Evolutionary conservation across 2,797 vertebrate genomes (phyloP).

Genomic region (Dromococcyx pavoninus): DNA sequence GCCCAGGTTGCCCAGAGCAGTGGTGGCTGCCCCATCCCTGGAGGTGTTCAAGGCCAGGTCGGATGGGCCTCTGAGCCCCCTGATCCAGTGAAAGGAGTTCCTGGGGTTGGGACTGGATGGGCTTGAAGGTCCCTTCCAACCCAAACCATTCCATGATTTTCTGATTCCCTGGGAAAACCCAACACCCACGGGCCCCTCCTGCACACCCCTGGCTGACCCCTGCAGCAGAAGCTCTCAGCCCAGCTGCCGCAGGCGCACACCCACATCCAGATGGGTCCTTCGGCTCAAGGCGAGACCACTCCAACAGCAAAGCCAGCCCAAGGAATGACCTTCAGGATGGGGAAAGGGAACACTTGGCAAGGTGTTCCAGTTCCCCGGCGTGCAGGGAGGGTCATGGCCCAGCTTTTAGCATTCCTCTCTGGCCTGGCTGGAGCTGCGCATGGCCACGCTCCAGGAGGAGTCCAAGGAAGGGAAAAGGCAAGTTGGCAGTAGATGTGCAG

Average conservation of each 20-base stretch:
- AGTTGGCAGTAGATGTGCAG: neutral
- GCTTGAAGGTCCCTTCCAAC: too few relatives aligned
- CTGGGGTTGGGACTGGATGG: too few relatives aligned
- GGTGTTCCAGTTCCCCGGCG: neutral
- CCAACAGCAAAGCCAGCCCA: fast-evolving
- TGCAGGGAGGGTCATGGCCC: neutral
- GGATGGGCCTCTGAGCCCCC: too few relatives aligned
- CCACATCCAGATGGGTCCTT: neutral
- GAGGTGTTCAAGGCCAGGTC: too few relatives aligned
- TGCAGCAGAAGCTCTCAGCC: neutral
- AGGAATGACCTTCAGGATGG: neutral
- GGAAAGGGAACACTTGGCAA: neutral
- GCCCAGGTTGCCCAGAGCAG: too few relatives aligned
- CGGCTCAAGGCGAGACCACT: neutral
- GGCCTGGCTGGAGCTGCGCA: neutral
- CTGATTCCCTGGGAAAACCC: neutral
- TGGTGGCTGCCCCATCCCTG: too few relatives aligned
- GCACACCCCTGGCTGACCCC: neutral
- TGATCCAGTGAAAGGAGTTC: too few relatives aligned
- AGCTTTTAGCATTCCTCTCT: neutral
- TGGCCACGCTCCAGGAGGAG: neutral
- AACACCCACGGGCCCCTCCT: fast-evolving
- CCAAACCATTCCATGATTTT: too few relatives aligned
- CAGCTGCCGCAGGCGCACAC: neutral
- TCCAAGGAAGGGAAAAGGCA: neutral